Evolutionary conservation across 2,113 vertebrate species (phyloP).

Genomic region (Hippotragus niger): DNA sequence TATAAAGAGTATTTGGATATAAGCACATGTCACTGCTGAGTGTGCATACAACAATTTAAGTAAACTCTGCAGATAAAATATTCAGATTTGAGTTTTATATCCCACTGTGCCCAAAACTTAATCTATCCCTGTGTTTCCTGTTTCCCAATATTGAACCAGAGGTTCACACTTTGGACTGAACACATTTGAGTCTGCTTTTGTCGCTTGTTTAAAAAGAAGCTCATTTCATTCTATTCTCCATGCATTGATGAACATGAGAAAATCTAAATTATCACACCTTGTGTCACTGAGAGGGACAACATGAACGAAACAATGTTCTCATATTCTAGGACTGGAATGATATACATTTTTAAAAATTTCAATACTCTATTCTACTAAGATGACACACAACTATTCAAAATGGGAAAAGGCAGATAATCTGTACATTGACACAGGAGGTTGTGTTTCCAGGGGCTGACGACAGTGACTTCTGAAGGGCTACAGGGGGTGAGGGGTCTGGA

Average conservation of each 20-base stretch:
- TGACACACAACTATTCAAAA: not conserved
- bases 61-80: not conserved
- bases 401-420: not conserved
- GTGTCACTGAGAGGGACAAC: not conserved
- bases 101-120: not conserved
- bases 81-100: not conserved
- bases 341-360: not conserved
- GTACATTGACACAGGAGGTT: not conserved
- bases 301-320: not conserved
- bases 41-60: not conserved
- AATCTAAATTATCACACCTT: not conserved
- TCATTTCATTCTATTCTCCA: not conserved
- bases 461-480: too few relatives aligned
- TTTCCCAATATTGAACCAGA: not conserved
- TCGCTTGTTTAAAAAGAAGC: not conserved
- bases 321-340: not conserved
- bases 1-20: not conserved
- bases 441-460: accelerated
- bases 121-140: not conserved
- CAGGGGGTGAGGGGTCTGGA: accelerated
- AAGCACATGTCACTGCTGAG: not conserved
- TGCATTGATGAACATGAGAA: not conserved
- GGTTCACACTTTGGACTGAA: not conserved
- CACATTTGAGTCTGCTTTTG: not conserved
- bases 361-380: not conserved